Evolutionary conservation across 2,888 invertebrate species (phyloP), one percentile per base, ranked within the genome.

Genomic region (Eristalinus aeneus): DNA sequence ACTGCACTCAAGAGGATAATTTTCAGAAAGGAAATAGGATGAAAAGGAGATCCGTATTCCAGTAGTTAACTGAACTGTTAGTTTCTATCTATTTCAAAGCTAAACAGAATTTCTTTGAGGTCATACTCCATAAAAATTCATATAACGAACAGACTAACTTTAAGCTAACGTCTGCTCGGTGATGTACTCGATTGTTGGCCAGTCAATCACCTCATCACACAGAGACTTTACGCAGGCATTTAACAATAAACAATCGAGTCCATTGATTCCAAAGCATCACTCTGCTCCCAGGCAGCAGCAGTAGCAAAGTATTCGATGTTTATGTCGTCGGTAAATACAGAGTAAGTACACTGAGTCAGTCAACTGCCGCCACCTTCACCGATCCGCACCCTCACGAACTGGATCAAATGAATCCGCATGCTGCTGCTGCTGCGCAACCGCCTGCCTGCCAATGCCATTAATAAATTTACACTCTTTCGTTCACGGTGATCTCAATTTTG

Each of bases 181-280:
- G 82, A 77, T 86, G 71, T 78, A 27, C 69, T 32, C 69, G 74
- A 78, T 86, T 82, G 86, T 86, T 77, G 86, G 86, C 32, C 82
- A 86, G 86, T 86, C 86, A 86, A 86, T 86, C 86, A 86, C 86
- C 86, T 77, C 86, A 54, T 71, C 65, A 78, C 54, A 82, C 73
- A 82, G 77, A 86, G 77, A 54, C 86, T 82, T 85, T 73, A 58
- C 73, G 73, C 77, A 82, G 46, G 82, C 82, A 86, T 78, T 86
- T 82, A 86, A 86, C 86, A 86, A 82, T 82, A 86, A 82, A 86
- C 86, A 86, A 86, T 82, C 82, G 82, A 77, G 82, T 86, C 86
- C 86, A 86, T 86, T 86, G 86, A 86, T 86, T 77, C 85, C 73
- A 68, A 71, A 69, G 61, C 65, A 80, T 84, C 79, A 61, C 68